Evolutionary conservation across 2,113 vertebrate species (phyloP), one percentile per base, ranked within the genome.

Genomic region (Lasiurus cinereus): DNA sequence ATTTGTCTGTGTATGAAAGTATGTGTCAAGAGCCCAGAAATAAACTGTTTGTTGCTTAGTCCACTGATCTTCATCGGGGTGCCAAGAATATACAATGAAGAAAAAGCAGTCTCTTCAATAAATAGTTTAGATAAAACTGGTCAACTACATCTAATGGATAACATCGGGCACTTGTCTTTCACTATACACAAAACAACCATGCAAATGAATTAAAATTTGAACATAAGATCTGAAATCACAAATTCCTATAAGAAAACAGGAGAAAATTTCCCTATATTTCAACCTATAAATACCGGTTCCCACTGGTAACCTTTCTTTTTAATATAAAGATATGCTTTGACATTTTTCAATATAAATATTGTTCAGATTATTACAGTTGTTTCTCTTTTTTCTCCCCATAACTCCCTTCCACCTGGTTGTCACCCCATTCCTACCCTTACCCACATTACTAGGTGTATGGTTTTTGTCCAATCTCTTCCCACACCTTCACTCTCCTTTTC

Each of bases 131-230:
- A 85, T 31, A 56, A 92, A 92, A 78, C 29, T 59, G 39, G 15
- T 69, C 33, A 78, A 48, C 5, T 22, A 85, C 4, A 59, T 69
- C 2, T 21, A 36, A 80, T 27, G 36, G 56, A 54, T 78, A 52
- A 59, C 56, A 59, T 11, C n/a, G 4, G 39, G 39, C 39, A 39
- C 39, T 29, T 72, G 3, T 72, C 4, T 72, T 88, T n/a, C n/a
- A 43, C n/a, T 24, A 24, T 50, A 80, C 13, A 64, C 14, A 64
- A 93, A 73, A 59, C 79, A 64, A 39, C 18, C 52, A 80, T 14
- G 62, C n/a, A 80, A 50, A 36, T 72, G n/a, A 33, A n/a, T 72
- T 80, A 88, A 87, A 18, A 80, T 80, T n/a, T 93, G 46, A 73
- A 62, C 4, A 18, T 80, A 64, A 72, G 13, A 70, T 15, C 48